Evolutionary conservation across 2,888 invertebrate genomes (phyloP).

Genomic region (Drosophila greeni): DNA sequence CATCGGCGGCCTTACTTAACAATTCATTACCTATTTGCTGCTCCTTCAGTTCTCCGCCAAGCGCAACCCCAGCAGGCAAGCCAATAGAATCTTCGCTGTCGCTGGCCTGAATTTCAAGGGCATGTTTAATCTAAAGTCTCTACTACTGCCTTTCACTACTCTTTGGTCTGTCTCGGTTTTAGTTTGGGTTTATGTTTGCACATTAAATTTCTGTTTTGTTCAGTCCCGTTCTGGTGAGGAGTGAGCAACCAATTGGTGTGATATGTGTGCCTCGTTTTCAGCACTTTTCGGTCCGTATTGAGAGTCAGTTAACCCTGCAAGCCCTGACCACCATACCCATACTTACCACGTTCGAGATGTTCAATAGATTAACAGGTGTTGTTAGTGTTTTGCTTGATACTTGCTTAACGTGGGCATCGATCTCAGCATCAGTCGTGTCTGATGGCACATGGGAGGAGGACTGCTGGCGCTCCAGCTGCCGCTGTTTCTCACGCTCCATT

Average conservation of each 20-base stretch:
- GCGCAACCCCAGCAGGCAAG: constrained; percentile 49
- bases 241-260: constrained; percentile 50
- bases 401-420: constrained; percentile 59
- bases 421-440: constrained; percentile 17
- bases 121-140: constrained; percentile 53
- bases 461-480: constrained; percentile 87
- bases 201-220: constrained; percentile 9
- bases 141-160: constrained; percentile 34
- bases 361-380: constrained; percentile 69
- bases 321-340: constrained; percentile 18
- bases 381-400: constrained; percentile 64
- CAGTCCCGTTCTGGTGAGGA: constrained; percentile 18
- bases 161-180: constrained; percentile 26
- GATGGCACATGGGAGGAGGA: constrained; percentile 10
- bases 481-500: constrained; percentile 96
- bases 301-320: constrained; percentile 24
- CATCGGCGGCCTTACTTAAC: constrained; percentile 55
- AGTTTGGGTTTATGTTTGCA: constrained; percentile 37
- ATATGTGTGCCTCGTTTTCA: constrained; percentile 6
- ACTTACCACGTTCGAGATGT: constrained; percentile 65
- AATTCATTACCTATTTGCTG: constrained; percentile 66
- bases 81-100: constrained; percentile 73
- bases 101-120: constrained; percentile 76
- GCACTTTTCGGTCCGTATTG: constrained; percentile 23
- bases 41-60: constrained; percentile 66